These are phyloP conservation scores for Mnemiopsis leidyi DNA, from an alignment of 37 sponge, comb jelly and placozoan genomes.

Conservation along the genomic window DNA sequence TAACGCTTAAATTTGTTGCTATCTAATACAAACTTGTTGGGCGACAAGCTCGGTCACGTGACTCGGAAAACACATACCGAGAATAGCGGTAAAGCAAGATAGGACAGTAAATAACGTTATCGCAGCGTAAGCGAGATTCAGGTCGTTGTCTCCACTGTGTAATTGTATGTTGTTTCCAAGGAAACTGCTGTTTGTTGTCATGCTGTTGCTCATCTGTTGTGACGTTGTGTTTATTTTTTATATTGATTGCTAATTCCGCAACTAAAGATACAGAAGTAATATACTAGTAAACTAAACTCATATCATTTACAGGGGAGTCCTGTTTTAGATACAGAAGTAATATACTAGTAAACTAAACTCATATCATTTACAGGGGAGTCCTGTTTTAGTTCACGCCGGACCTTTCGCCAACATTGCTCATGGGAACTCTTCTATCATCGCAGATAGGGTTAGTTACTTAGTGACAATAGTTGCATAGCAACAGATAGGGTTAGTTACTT, in stretches of 20 bases:
- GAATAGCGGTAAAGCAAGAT: background rate
- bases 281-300: background rate
- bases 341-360: background rate
- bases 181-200: too few relatives aligned
- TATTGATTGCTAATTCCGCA: background rate
- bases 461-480: too few relatives aligned
- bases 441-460: conserved; percentile 79
- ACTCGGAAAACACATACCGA: background rate
- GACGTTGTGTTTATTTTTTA: background rate
- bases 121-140: background rate
- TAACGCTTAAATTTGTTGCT: too few relatives aligned
- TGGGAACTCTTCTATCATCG: conserved; percentile 97
- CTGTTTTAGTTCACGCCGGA: conserved; percentile 98
- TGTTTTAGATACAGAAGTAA: conserved; percentile 71
- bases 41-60: too few relatives aligned
- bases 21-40: too few relatives aligned
- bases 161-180: too few relatives aligned
- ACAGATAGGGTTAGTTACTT: too few relatives aligned
- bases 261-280: conserved; percentile 13
- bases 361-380: conserved; percentile 81
- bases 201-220: too few relatives aligned
- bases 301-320: conserved; percentile 85
- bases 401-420: conserved; percentile 99
- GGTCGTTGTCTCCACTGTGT: too few relatives aligned
- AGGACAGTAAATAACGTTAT: background rate